phyloP scores from a whole-genome alignment of 1,140 invertebrate species.

The Bemisia tabaci region DNA sequence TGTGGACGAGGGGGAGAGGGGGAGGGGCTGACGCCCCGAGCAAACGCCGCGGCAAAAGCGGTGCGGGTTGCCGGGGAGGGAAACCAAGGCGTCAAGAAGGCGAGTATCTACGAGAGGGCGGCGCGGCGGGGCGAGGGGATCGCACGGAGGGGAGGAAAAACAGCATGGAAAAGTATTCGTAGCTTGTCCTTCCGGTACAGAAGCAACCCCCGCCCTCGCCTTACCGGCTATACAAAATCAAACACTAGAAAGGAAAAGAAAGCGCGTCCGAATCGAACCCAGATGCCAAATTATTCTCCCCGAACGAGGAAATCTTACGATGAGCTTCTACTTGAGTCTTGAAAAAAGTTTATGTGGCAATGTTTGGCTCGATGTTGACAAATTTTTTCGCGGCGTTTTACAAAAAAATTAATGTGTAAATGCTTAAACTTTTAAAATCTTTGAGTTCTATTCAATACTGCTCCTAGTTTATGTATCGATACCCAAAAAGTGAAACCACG shows the following conservation, averaged over 20 bases:
- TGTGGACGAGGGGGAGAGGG: background rate
- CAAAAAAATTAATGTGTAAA: too few species aligned
- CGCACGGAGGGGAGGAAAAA: background rate
- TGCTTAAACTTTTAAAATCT: too few species aligned
- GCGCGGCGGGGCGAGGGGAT: background rate
- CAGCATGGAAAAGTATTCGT: background rate
- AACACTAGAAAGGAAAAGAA: background rate
- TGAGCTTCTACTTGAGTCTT: too few species aligned
- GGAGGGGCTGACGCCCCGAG: background rate
- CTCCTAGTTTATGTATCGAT: too few species aligned
- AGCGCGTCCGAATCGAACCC: background rate
- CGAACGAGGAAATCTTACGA: too few species aligned
- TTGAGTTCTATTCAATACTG: too few species aligned
- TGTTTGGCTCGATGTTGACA: too few species aligned
- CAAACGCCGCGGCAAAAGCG: background rate
- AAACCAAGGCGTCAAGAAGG: background rate
- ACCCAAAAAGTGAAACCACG: too few species aligned
- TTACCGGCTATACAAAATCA: background rate
- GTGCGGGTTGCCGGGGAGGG: too few species aligned
- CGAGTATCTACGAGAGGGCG: background rate
- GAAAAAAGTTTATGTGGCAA: too few species aligned
- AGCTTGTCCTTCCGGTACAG: background rate
- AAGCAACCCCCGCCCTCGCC: background rate
- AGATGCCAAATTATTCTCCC: too few species aligned
- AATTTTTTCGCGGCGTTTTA: too few species aligned